Evolutionary conservation across 2,113 vertebrate genomes (phyloP).

Genomic region (Pimephales promelas): DNA sequence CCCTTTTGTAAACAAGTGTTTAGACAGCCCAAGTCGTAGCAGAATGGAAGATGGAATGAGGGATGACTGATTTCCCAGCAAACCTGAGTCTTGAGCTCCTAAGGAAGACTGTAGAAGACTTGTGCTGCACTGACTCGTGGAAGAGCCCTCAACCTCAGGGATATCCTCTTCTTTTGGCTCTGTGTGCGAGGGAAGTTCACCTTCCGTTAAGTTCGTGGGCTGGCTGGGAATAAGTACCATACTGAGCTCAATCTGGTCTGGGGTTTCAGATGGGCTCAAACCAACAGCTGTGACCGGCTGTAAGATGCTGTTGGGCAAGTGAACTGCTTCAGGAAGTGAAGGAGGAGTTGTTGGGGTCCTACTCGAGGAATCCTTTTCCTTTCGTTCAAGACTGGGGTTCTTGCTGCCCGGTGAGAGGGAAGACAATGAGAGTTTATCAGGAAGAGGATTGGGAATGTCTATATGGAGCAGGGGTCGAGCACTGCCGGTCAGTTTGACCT

Average conservation of each 20-base stretch:
- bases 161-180: conserved; percentile 28
- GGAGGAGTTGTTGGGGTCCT: conserved; percentile 51
- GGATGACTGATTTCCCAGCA: conserved; percentile 72
- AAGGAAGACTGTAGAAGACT: conserved; percentile 3
- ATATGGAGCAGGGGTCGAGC: conserved; percentile 81
- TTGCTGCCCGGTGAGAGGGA: conserved; percentile 78
- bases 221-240: conserved; percentile 14
- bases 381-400: conserved; percentile 66
- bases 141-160: neutral
- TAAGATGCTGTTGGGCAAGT: conserved; percentile 17
- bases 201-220: conserved; percentile 15
- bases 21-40: conserved; percentile 61
- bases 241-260: neutral
- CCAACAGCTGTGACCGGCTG: conserved; percentile 43
- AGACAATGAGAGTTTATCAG: conserved; percentile 85
- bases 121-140: conserved; percentile 7
- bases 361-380: conserved; percentile 64
- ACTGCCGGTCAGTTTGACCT: conserved; percentile 78
- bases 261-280: conserved; percentile 28
- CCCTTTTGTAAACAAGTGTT: conserved; percentile 52
- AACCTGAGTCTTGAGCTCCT: conserved; percentile 82
- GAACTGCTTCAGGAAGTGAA: conserved; percentile 16
- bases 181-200: neutral
- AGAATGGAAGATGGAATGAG: conserved; percentile 73
- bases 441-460: conserved; percentile 86